Conservation (phyloP, 2,888 invertebrate genomes). For the Calephelis perditalis region DNA sequence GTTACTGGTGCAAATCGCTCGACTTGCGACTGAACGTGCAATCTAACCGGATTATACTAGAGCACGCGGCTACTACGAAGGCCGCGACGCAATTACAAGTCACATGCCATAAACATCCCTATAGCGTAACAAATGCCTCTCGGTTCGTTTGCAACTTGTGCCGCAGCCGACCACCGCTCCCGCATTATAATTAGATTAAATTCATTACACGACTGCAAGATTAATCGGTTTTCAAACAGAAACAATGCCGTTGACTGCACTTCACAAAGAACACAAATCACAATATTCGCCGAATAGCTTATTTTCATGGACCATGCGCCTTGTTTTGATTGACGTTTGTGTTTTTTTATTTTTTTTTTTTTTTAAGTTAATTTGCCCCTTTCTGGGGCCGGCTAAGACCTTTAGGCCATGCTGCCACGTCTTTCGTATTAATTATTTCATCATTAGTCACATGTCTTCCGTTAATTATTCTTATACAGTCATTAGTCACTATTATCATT, state of each 20-base stretch:
- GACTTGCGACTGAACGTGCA: constrained; percentile 28
- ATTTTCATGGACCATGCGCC: constrained; percentile 25
- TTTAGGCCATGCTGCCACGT: too few species aligned
- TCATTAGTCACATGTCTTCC: too few species aligned
- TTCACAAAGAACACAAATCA: constrained; percentile 16
- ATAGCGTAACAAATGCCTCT: constrained; percentile 21
- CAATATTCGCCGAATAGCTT: constrained; percentile 1
- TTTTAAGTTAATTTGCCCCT: too few species aligned
- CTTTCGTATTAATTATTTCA: too few species aligned
- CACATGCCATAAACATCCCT: constrained; percentile 24
- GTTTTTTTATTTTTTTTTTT: too few species aligned
- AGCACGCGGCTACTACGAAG: constrained; percentile 35
- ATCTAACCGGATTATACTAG: constrained; percentile 43
- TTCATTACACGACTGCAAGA: constrained; percentile 22
- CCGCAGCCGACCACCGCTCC: constrained; percentile 17
- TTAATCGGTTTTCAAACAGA: constrained; percentile 15
- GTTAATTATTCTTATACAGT: too few species aligned
- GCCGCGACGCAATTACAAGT: constrained; percentile 29
- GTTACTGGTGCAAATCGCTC: constrained; percentile 6
- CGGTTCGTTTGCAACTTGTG: constrained; percentile 15
- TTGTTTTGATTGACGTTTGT: constrained; percentile 30
- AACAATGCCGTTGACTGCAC: constrained; percentile 14
- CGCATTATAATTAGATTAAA: constrained; percentile 24
- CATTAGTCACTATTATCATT: too few species aligned
- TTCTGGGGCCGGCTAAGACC: too few species aligned